phyloP scores from a whole-genome alignment of 2,888 invertebrate genomes.

The Diogma glabrata region DNA sequence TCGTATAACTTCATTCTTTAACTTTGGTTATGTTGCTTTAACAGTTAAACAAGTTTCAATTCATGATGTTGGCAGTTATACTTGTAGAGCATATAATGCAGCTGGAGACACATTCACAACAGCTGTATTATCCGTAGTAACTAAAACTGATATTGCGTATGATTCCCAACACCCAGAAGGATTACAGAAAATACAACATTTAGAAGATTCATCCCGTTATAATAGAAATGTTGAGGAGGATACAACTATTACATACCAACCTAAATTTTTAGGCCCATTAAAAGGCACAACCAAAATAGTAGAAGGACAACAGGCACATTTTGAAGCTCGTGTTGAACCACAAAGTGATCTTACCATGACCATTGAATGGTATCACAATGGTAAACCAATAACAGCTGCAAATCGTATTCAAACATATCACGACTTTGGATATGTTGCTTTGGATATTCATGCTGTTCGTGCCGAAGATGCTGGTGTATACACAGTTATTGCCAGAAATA shows the following conservation, averaged over 20 bases:
- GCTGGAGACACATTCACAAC: slow-evolving; percentile 74
- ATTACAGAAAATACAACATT: slow-evolving; percentile 77
- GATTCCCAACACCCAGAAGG: slow-evolving; percentile 90
- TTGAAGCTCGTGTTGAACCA: slow-evolving; percentile 90
- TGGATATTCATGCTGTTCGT: slow-evolving; percentile 87
- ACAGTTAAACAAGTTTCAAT: slow-evolving; percentile 84
- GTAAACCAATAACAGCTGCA: slow-evolving; percentile 75
- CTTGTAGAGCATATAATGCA: slow-evolving; percentile 77
- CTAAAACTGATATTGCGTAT: slow-evolving; percentile 72
- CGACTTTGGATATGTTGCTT: slow-evolving; percentile 93
- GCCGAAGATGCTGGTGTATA: slow-evolving; percentile 89
- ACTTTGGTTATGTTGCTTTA: slow-evolving; percentile 89
- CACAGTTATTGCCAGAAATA: slow-evolving; percentile 84
- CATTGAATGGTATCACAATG: slow-evolving; percentile 96
- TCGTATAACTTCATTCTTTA: slow-evolving; percentile 84
- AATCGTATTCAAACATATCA: slow-evolving; percentile 89
- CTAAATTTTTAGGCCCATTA: slow-evolving; percentile 76
- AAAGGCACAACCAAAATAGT: slow-evolving; percentile 89
- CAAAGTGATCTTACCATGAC: slow-evolving; percentile 86
- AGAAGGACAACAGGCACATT: slow-evolving; percentile 88
- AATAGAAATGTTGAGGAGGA: slow-evolving; percentile 59
- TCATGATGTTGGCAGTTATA: slow-evolving; percentile 82
- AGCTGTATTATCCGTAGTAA: slow-evolving; percentile 72
- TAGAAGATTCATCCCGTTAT: slow-evolving; percentile 73
- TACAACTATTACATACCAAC: slow-evolving; percentile 63